Evolutionary conservation across 2,113 vertebrate species (phyloP), one percentile per base, ranked within the genome.

Genomic region (Cryptomyrus ogoouensis): DNA sequence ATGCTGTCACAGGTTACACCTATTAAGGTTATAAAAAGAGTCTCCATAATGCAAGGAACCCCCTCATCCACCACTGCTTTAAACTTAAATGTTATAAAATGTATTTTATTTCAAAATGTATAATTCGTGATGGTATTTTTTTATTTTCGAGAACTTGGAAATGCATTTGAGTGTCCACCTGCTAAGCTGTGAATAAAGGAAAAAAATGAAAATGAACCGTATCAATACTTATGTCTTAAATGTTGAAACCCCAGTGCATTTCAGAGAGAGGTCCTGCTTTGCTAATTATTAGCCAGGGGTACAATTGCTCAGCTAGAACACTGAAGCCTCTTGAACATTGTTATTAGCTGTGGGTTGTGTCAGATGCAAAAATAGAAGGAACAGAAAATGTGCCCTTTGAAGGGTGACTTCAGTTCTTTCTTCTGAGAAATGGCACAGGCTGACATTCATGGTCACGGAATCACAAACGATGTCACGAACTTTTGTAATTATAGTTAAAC

Each of bases 1-100:
- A 94, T 93, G 91, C 91, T 93, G 94, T 94, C 94, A 93, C 70
- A 90, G 50, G 58, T 58, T 90, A 90, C 91, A 91, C 91, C 91
- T 87, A 89, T 91, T 93, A 92, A 90, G 92, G 27, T 80, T 77
- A 53, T 70, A 90, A 87, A 87, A 87, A 70, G 85, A 35, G n/a
- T 35, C 10, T 56, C 87, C 88, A 90, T 89, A 70, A 92, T 93
- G 44, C 58, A 42, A 53, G 27, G 21, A 5, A 13, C 87, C 2
- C 53, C 39, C 31, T 21, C 77, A 83, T 83, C 39, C 2, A 31
- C n/a, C n/a, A 70, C 62, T 70, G 9, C 9, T 27, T 70, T 70
- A 31, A 70, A 31, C n/a, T 27, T 31, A 70, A 31, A 70, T 70
- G 3, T 70, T 70, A 12, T 70, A 13, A 31, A 31, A 13, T 70